Evolutionary conservation across 2,113 vertebrate species (phyloP), one percentile per base, ranked within the genome.

Genomic region (Vombatus ursinus): DNA sequence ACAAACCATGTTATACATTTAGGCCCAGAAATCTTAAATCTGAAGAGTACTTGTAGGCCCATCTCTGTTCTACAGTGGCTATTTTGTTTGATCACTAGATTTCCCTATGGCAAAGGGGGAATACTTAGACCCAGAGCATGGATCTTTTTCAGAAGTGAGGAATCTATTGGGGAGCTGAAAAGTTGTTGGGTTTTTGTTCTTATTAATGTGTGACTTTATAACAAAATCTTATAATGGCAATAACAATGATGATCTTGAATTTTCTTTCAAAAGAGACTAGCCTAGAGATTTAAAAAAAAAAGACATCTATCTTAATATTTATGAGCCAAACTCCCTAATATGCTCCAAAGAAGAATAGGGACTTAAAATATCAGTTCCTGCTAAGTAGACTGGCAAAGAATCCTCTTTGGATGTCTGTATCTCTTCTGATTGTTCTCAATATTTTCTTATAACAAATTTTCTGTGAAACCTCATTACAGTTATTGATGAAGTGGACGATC

Each of bases 241-340:
- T 54, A 49, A 57, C 54, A 92, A 52, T 90, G 49, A 90, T 14
- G 92, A 90, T 89, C 12, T 26, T 84, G 92, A 93, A 28, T 91
- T 94, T 95, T 96, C 90, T 12, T 96, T 22, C 57, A 96, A 90
- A 57, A 37, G 44, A 90, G 6, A 52, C n/a, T 96, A 89, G 26
- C 54, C 24, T 68, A 25, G 90, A 22, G 12, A 51, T 93, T 93
- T 52, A 90, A 52, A 92, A 3, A 93, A 11, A 94, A 68, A 12
- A 50, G 22, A 57, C 37, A 24, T 54, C 1, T 47, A 96, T 54
- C 19, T 47, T 92, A 91, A 37, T 52, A 53, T 95, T 97, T 97
- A 92, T 44, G 50, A 96, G 61, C 68, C 47, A 96, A 91, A 77
- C 53, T 95, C 53, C 92, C 44, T 84, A 16, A 52, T 93, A 91